Evolutionary conservation across 2,113 vertebrate genomes (phyloP).

Genomic region (Stegastes partitus): DNA sequence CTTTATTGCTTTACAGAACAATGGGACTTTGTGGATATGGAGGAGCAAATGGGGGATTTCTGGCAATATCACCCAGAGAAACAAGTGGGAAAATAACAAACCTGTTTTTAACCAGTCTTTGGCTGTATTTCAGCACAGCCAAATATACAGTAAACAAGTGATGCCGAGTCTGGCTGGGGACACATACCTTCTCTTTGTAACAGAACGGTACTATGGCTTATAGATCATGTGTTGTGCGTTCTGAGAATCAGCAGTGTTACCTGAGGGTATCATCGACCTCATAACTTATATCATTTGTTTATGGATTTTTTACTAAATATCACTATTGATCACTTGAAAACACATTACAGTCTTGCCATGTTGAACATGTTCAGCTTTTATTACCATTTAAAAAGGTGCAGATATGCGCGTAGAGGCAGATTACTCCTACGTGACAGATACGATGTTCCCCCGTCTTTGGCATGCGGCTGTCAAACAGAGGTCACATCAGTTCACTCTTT

Average conservation of each 20-base stretch:
- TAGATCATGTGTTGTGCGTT: neutral
- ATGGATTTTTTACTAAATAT: too few relatives aligned
- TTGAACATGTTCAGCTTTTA: neutral
- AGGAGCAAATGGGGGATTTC: neutral
- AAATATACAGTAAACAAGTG: too few relatives aligned
- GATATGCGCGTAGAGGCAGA: neutral
- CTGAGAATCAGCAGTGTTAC: neutral
- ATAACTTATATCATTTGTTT: neutral
- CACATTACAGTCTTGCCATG: neutral
- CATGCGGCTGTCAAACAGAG: slow-evolving; percentile 24
- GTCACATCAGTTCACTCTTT: slow-evolving; percentile 26
- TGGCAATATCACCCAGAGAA: neutral
- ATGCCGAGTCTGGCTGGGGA: neutral
- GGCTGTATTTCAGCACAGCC: too few relatives aligned
- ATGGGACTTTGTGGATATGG: neutral
- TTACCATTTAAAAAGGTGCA: neutral
- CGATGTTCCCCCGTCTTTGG: neutral
- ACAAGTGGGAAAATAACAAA: neutral
- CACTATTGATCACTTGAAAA: neutral
- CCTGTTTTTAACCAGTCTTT: too few relatives aligned
- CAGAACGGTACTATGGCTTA: neutral
- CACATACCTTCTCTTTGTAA: neutral
- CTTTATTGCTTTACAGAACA: neutral
- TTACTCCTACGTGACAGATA: neutral
- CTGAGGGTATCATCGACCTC: neutral